Evolutionary conservation across 2,888 invertebrate species (phyloP).

Genomic region (Limenitis camilla): DNA sequence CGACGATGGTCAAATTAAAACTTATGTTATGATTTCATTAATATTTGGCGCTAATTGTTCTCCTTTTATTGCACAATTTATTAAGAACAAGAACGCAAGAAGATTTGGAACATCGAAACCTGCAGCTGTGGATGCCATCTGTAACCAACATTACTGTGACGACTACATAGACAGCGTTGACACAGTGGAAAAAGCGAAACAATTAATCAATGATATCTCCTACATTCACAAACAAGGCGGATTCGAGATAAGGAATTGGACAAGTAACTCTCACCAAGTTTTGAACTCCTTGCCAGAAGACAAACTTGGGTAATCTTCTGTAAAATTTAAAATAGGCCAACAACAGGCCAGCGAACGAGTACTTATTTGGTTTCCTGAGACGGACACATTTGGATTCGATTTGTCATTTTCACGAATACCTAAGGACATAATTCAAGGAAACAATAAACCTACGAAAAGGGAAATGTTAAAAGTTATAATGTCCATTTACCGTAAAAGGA

Average conservation of each 20-base stretch:
- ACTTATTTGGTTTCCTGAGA: slow-evolving; percentile 25
- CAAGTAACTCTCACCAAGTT: not conserved
- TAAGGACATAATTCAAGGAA: slow-evolving; percentile 13
- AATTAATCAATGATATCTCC: not conserved
- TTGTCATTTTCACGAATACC: slow-evolving; percentile 22
- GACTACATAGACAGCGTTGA: slow-evolving; percentile 1
- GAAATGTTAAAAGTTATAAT: slow-evolving; percentile 24
- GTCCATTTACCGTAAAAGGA: no score
- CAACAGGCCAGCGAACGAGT: slow-evolving; percentile 21
- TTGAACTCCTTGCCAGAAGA: not conserved
- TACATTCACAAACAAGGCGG: slow-evolving; percentile 1
- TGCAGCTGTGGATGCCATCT: slow-evolving; percentile 3
- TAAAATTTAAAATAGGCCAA: slow-evolving; percentile 23
- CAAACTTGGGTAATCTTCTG: slow-evolving; percentile 14
- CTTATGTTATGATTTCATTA: not conserved
- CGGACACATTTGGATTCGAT: slow-evolving; percentile 25
- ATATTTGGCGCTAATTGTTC: slow-evolving; percentile 24
- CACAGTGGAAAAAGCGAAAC: not conserved
- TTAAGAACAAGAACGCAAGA: slow-evolving; percentile 20
- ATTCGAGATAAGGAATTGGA: not conserved
- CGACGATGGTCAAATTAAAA: not conserved
- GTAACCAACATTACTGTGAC: slow-evolving; percentile 6
- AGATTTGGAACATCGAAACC: slow-evolving; percentile 1
- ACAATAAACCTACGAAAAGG: slow-evolving; percentile 24
- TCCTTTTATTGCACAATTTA: slow-evolving; percentile 19